phyloP scores from a whole-genome alignment of 2,888 invertebrate genomes.

The Celastrina argiolus region DNA sequence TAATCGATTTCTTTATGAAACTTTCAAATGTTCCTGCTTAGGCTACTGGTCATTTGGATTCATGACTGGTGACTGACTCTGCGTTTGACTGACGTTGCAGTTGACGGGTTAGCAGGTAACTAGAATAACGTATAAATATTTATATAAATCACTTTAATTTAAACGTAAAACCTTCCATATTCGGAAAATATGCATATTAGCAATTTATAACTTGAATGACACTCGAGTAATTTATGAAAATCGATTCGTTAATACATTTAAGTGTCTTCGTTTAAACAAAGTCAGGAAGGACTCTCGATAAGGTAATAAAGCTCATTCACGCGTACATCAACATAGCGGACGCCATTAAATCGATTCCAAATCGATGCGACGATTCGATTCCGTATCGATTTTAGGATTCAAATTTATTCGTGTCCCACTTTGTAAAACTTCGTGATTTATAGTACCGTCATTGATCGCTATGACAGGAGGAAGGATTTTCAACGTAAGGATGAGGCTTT shows the following conservation, averaged over 20 bases:
- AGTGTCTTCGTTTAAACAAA: neutral
- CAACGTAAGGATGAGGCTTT: neutral
- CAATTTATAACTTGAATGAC: neutral
- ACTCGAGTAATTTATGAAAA: conserved; percentile 14
- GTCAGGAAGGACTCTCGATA: conserved; percentile 46
- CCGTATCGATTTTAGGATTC: conserved; percentile 34
- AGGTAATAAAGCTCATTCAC: conserved; percentile 75
- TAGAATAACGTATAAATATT: no score
- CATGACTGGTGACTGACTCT: no score
- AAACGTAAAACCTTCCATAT: neutral
- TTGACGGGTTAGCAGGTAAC: no score
- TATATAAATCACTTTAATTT: no score
- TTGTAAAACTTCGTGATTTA: conserved; percentile 60
- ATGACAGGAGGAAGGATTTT: neutral
- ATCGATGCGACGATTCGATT: conserved; percentile 30
- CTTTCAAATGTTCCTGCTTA: no score
- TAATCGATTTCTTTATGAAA: no score
- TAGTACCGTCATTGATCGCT: conserved; percentile 40
- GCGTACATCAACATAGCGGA: conserved; percentile 72
- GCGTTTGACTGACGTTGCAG: no score
- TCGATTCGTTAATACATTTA: conserved; percentile 3
- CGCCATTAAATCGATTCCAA: conserved; percentile 67
- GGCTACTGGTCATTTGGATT: no score
- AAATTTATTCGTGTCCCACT: conserved; percentile 63
- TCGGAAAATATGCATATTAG: no score